These are phyloP conservation scores for Timandra comae DNA, from an alignment of 2,888 invertebrate genomes.

Conservation along the genomic window DNA sequence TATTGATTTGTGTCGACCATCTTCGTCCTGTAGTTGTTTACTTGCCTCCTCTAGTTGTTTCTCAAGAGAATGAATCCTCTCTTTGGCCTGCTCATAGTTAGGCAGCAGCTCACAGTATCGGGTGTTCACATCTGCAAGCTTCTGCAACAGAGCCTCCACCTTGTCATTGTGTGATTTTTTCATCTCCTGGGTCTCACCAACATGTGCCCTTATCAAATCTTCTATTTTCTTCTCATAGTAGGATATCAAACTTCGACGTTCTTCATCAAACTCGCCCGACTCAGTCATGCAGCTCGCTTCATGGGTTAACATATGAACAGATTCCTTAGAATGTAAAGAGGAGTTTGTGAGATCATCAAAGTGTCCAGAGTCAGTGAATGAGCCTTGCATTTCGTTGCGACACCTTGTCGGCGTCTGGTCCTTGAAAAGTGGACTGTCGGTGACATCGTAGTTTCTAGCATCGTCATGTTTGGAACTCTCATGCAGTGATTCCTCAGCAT, in stretches of 20 bases:
- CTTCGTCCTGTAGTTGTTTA: constrained; percentile 82
- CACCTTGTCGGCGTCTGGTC: constrained; percentile 62
- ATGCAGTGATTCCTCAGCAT: constrained; percentile 65
- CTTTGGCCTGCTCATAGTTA: constrained; percentile 84
- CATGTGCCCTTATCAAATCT: constrained; percentile 79
- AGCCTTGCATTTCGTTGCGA: constrained; percentile 82
- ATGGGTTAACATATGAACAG: constrained; percentile 75
- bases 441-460: constrained; percentile 62
- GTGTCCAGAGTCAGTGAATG: constrained; percentile 90
- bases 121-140: constrained; percentile 84
- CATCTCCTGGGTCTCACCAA: constrained; percentile 82
- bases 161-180: constrained; percentile 88
- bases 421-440: constrained; percentile 67
- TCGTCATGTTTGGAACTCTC: constrained; percentile 58
- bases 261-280: constrained; percentile 76
- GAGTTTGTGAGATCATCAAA: constrained; percentile 89
- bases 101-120: constrained; percentile 87
- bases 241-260: constrained; percentile 81
- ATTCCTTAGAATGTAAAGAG: constrained; percentile 86
- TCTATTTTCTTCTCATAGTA: constrained; percentile 86
- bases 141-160: constrained; percentile 83
- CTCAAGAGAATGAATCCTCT: constrained; percentile 82
- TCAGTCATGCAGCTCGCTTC: constrained; percentile 75
- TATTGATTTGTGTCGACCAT: constrained; percentile 83
- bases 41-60: constrained; percentile 83